Percentiles rank a stretch among this genome's conserved stretches.
Evolutionary conservation across 2,797 vertebrate species (phyloP).

Genomic region (Malacoraja senta): DNA sequence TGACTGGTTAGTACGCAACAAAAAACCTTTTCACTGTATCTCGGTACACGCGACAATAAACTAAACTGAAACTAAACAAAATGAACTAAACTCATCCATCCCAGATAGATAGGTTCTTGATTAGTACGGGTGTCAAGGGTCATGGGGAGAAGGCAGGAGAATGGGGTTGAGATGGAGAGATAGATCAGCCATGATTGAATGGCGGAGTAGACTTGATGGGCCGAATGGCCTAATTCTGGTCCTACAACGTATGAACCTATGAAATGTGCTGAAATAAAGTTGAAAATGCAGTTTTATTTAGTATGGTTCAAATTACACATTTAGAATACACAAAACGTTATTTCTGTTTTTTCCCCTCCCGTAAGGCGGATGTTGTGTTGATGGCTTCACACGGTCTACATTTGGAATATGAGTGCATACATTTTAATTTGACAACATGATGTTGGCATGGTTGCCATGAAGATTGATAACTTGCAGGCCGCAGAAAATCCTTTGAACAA

Average conservation of each 20-base stretch:
- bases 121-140: not conserved
- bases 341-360: not conserved
- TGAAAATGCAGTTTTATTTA: not conserved
- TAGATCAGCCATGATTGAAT: no score
- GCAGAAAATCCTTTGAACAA: not conserved
- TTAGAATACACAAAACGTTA: not conserved
- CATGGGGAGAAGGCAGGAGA: no score
- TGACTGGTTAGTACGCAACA: no score
- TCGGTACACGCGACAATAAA: no score
- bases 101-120: no score
- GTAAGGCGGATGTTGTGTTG: constrained; percentile 1
- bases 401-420: not conserved
- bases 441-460: not conserved
- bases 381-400: not conserved
- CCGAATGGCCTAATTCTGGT: no score
- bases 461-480: not conserved
- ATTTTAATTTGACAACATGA: not conserved
- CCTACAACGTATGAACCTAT: no score
- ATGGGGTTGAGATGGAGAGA: no score
- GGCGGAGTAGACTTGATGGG: no score
- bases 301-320: not conserved
- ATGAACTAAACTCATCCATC: no score
- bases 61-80: no score
- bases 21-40: no score
- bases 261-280: not conserved